These are phyloP conservation scores for Drosophila orena DNA, from an alignment of 1,140 invertebrate species.

Conservation along the genomic window DNA sequence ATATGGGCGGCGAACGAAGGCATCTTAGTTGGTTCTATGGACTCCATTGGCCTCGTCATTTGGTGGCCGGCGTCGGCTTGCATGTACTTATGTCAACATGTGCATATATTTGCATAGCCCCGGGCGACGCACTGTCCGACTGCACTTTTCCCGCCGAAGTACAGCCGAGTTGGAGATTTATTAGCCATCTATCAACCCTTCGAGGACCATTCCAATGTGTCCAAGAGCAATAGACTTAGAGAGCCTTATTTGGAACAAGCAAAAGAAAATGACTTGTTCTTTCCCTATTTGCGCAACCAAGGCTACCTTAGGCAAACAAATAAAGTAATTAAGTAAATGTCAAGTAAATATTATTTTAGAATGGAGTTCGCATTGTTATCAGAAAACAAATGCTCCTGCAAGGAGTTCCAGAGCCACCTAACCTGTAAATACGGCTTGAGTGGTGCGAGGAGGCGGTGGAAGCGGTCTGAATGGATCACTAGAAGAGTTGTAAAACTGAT, in stretches of 20 bases:
- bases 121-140: conserved; percentile 54
- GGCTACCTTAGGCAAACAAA: too few species aligned
- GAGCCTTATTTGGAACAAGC: too few species aligned
- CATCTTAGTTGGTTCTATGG: conserved; percentile 53
- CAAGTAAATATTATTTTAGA: background rate
- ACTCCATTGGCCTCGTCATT: conserved; percentile 66
- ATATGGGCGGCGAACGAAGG: conserved; percentile 1
- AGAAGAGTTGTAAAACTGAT: background rate
- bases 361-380: background rate
- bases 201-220: background rate
- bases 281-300: background rate
- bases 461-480: background rate
- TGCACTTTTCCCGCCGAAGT: conserved; percentile 59
- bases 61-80: conserved; percentile 31
- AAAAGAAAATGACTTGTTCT: background rate
- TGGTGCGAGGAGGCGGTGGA: background rate
- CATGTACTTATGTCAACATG: conserved; percentile 62
- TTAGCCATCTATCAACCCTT: background rate
- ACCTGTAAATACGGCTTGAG: background rate
- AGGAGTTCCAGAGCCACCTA: background rate
- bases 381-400: background rate
- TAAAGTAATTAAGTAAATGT: background rate
- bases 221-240: too few species aligned
- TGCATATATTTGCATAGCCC: conserved; percentile 72
- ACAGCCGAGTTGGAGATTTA: background rate